Base-by-base conservation (phyloP, 2,888 invertebrate species). In the Catocala sponsa region DNA sequence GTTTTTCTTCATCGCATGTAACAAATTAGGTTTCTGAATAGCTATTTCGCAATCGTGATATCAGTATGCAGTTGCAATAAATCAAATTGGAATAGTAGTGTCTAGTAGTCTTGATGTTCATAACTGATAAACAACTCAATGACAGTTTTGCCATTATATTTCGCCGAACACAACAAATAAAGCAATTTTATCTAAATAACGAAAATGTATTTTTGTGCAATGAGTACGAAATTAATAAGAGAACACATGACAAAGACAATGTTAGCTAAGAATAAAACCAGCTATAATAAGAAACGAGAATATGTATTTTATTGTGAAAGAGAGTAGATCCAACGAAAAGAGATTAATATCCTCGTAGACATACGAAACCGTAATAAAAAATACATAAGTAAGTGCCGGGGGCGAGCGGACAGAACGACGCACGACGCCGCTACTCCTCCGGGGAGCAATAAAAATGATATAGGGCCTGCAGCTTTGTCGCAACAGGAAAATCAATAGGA, bases 401-500 rank as follows among this genome's bases (percentile, higher is more conserved):
- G 82, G 83, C 81, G 79, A 80, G 80, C 82, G 81, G 83, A 84
- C 84, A 83, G 80, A 81, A 79, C 82, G 83, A 82, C 82, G 78
- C 81, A 82, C 82, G 83, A 83, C 81, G 80, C 78, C 77, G 79
- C 78, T 63, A 70, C 76, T 80, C 81, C 90, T 79, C 88, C 49
- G 65, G 89, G 85, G 90, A 85, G 81, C 81, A 79, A 90, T 90
- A 90, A 88, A 89, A 89, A 87, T 90, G 89, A 91, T 90, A 86
- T 85, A 90, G 79, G 80, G 79, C 80, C 79, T 85, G 82, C 83
- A 82, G 79, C 83, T 76, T 77, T 80, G 81, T 83, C 84, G 78
- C 79, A 71, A 74, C 78, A 77, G 78, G 73, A 85, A 84, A 87
- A 89, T 89, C 91, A 86, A 90, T 91, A 81, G 72, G 47, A 79